These are phyloP conservation scores for Galagoides demidoff DNA, from an alignment of 2,797 vertebrate genomes.

Conservation along the genomic window DNA sequence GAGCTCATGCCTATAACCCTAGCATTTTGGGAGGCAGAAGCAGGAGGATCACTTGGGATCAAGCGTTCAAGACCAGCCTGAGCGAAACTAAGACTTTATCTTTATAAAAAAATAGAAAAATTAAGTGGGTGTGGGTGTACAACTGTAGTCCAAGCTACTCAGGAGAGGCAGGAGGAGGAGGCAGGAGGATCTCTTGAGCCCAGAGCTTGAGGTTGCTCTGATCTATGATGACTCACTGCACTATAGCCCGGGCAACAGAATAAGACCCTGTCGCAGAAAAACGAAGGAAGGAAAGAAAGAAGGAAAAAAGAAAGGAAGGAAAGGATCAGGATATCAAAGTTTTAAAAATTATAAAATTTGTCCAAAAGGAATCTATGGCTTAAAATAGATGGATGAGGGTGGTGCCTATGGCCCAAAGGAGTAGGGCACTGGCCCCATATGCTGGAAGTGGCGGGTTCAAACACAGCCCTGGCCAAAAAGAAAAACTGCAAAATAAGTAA, in stretches of 20 bases:
- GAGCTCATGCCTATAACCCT: neutral
- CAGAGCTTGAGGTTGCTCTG: neutral
- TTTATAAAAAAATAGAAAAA: neutral
- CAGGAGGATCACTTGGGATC: neutral
- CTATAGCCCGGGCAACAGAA: neutral
- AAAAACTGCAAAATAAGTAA: too few species aligned
- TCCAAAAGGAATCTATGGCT: neutral
- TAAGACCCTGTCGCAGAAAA: neutral
- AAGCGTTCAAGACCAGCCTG: neutral
- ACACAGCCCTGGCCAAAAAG: too few species aligned
- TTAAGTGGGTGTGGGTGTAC: neutral
- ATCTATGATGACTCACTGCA: neutral
- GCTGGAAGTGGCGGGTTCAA: too few species aligned
- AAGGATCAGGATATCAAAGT: neutral
- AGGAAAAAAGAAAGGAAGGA: too few species aligned
- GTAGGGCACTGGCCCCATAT: too few species aligned
- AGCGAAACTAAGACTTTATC: neutral
- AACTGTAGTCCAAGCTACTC: neutral
- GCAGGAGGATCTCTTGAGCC: neutral
- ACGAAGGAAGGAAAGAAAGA: too few species aligned
- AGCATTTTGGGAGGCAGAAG: neutral
- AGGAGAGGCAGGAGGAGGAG: neutral
- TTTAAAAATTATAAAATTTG: conserved; percentile 28
- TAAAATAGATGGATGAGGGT: neutral
- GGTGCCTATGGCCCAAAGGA: too few species aligned